Evolutionary conservation across 2,797 vertebrate species (phyloP), one percentile per base, ranked within the genome.

Genomic region (Pseudopleuronectes americanus): DNA sequence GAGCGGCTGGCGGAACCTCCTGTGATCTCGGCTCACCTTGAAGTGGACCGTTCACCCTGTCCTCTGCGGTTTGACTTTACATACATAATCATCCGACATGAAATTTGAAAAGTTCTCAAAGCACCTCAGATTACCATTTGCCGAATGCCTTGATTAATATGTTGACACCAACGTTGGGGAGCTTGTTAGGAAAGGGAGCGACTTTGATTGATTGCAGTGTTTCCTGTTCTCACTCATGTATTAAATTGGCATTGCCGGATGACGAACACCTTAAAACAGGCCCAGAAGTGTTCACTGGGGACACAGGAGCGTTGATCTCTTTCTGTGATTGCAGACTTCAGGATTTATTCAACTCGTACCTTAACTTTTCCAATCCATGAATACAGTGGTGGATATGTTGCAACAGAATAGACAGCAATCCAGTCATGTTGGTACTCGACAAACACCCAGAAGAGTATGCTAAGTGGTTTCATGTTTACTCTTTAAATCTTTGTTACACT

Each of bases 201-300:
- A 89, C 87, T 93, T 93, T 95, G 92, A 95, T 94, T 96, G 94
- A 94, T 92, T 87, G 61, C 36, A 41, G 72, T 48, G 80, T 86
- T 79, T 91, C 87, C 80, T 77, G 49, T 89, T 94, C 79, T 85
- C 80, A 92, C 91, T 81, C 85, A 90, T 90, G 91, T 84, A 76
- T 90, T 95, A 95, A 94, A 96, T 92, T 94, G 93, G 78, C 89
- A 81, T 76, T 85, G 87, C 89, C 48, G 69, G 81, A 87, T 76
- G 53, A 87, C 71, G 80, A 87, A 87, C 88, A 93, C 85, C 89
- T 92, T 80, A 87, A 87, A 91, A 88, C 19, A 62, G 84, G 79
- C 83, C 23, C 38, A 68, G 61, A 24, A 67, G 51, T 36, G 36
- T 68, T 86, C 61, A 73, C 90, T 0, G 0, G 54, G 75, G 71